Conservation (phyloP, 1,140 invertebrate species). For the Brachionus sp. region DNA sequence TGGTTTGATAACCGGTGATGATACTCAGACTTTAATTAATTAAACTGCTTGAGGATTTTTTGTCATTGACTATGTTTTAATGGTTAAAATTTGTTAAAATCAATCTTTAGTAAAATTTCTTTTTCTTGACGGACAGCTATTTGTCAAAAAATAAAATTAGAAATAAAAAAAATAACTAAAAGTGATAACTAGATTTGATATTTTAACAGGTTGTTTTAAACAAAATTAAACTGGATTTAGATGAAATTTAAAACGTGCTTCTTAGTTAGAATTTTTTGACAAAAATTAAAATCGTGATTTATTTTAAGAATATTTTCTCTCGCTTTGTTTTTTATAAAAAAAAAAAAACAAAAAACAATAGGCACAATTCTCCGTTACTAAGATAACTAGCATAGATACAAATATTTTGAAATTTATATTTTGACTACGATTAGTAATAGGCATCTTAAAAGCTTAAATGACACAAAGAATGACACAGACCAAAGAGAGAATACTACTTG, state of each 20-base stretch:
- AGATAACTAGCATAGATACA: conserved; percentile 41
- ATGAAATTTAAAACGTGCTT: not conserved
- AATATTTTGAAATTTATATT: conserved; percentile 30
- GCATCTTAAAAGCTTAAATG: conserved; percentile 25
- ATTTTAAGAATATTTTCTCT: not conserved
- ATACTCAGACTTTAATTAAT: not conserved
- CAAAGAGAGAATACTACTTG: not conserved
- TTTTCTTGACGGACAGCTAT: no score
- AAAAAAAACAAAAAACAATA: not conserved
- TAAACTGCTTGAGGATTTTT: no score
- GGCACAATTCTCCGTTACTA: conserved; percentile 1
- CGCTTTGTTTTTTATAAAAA: not conserved
- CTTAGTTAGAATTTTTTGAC: not conserved
- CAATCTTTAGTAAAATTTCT: no score
- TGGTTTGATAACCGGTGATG: not conserved
- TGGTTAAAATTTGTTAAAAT: no score
- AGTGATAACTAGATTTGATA: not conserved
- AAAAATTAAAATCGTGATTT: conserved; percentile 11
- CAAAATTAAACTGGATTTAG: not conserved
- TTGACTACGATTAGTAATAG: conserved; percentile 20
- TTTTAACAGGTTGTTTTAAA: not conserved
- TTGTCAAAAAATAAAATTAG: no score
- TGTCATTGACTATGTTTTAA: no score
- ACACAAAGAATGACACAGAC: not conserved
- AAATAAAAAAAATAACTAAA: not conserved